phyloP scores from a whole-genome alignment of 92 coral and sea anemone species.

The Siderastrea radians region DNA sequence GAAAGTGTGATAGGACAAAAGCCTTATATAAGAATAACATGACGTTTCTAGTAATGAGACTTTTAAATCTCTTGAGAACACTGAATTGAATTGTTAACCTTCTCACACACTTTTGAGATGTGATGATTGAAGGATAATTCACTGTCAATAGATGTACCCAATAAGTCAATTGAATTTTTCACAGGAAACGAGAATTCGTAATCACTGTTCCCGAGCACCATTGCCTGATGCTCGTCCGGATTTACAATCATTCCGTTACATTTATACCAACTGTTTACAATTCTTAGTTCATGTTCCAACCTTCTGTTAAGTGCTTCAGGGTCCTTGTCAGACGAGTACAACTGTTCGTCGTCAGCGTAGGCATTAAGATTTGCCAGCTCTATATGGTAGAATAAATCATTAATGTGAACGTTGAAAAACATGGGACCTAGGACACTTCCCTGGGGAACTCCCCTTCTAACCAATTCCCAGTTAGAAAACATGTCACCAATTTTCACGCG shows the following conservation, averaged over 20 bases:
- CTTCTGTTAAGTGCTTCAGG: background rate
- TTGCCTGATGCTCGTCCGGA: conserved; percentile 21
- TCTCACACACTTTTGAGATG: background rate
- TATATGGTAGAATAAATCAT: background rate
- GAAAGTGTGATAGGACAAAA: no score
- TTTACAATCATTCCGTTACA: conserved; percentile 9
- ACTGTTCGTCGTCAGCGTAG: no score
- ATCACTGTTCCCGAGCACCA: conserved; percentile 9
- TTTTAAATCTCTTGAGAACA: background rate
- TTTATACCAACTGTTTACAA: background rate
- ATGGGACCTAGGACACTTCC: no score
- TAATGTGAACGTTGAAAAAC: background rate
- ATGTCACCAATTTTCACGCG: no score
- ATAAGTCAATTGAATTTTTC: background rate
- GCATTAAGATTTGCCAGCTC: background rate
- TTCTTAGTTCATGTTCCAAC: background rate
- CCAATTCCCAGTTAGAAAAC: no score
- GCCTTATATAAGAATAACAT: no score
- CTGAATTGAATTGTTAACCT: conserved; percentile 38
- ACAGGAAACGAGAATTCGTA: conserved; percentile 16
- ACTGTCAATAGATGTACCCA: no score
- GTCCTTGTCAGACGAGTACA: no score
- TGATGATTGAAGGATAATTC: no score
- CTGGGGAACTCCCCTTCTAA: no score
- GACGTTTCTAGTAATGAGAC: no score